Conservation (phyloP, 2,888 invertebrate genomes). For the Drosophila longiperda region DNA sequence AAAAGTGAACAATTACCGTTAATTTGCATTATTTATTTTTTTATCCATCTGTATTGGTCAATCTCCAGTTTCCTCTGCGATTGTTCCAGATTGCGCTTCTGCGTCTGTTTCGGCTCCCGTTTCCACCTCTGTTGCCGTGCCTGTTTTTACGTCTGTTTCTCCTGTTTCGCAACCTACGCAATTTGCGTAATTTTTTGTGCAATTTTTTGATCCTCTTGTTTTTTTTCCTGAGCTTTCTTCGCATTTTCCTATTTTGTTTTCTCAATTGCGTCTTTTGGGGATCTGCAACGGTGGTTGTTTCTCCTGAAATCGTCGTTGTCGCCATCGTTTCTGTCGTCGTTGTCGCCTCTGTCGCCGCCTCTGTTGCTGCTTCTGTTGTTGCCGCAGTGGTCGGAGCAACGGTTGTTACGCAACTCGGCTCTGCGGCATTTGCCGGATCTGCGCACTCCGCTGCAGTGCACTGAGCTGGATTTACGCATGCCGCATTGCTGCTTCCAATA, state of each 20-base stretch:
- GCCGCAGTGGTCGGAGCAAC: too few species aligned
- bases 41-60: background rate
- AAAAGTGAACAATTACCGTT: background rate
- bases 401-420: background rate
- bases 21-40: background rate
- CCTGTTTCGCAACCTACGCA: too few species aligned
- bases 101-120: background rate
- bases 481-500: slow-evolving; percentile 10
- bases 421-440: slow-evolving; percentile 2
- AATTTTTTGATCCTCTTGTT: too few species aligned
- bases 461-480: background rate
- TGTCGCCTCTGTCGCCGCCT: background rate
- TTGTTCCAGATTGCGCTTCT: background rate
- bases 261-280: too few species aligned
- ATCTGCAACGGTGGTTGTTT: background rate
- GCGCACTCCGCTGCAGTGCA: slow-evolving; percentile 3
- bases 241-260: too few species aligned
- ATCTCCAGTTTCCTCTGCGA: background rate
- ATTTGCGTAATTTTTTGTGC: too few species aligned
- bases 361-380: background rate
- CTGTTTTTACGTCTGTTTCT: too few species aligned
- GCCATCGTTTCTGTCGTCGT: background rate
- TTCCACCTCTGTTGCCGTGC: background rate
- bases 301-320: background rate
- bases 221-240: too few species aligned